Conservation (phyloP, 2,888 invertebrate genomes). For the Omphaloscelis lunosa region DNA sequence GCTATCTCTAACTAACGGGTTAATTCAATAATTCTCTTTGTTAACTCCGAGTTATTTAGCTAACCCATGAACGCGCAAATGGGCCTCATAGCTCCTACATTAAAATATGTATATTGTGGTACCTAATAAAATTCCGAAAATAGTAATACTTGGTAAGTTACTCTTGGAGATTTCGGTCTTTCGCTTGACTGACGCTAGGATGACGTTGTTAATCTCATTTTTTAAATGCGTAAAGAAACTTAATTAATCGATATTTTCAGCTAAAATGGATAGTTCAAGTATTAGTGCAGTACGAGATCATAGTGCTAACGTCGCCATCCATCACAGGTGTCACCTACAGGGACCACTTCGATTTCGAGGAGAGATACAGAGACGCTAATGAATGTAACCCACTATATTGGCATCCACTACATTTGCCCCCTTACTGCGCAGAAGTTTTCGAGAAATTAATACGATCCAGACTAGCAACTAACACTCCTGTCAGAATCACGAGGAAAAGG, state of each 20-base stretch:
- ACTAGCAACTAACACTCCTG: slow-evolving; percentile 67
- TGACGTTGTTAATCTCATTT: background rate
- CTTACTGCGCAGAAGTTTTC: slow-evolving; percentile 79
- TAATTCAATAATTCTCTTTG: too few species aligned
- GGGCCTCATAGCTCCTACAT: too few species aligned
- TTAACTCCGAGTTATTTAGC: too few species aligned
- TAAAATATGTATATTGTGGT: background rate
- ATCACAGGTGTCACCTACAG: slow-evolving; percentile 84
- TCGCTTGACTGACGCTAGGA: background rate
- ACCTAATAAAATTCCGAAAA: background rate
- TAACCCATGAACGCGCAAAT: too few species aligned
- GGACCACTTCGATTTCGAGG: slow-evolving; percentile 83
- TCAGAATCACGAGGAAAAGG: slow-evolving; percentile 70
- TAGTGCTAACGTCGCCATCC: slow-evolving; percentile 69
- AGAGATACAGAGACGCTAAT: slow-evolving; percentile 78
- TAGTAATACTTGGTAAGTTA: background rate
- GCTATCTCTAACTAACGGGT: too few species aligned
- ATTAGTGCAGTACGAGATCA: slow-evolving; percentile 53
- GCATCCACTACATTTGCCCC: slow-evolving; percentile 85
- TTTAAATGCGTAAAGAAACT: background rate
- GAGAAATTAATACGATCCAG: slow-evolving; percentile 76
- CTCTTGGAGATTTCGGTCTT: background rate
- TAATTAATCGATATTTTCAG: slow-evolving; percentile 62
- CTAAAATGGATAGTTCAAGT: slow-evolving; percentile 58
- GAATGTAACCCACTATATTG: slow-evolving; percentile 85